Percentiles rank a stretch among this genome's conserved stretches.
phyloP scores from a whole-genome alignment of 2,797 vertebrate species.

The Rhodeus uyekii region DNA sequence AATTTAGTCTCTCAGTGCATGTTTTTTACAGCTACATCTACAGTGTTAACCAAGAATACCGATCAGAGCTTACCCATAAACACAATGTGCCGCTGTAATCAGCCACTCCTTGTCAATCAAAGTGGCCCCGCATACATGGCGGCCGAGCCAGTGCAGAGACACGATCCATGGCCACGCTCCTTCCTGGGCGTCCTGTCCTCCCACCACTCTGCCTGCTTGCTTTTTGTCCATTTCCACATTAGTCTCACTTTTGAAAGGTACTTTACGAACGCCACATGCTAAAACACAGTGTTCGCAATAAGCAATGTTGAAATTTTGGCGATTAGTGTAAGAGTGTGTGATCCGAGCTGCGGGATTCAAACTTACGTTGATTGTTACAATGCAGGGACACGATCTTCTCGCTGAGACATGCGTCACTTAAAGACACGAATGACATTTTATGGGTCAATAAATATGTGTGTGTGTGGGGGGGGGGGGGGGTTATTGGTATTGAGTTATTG shows the following conservation, averaged over 20 bases:
- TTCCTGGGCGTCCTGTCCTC: conserved; percentile 77
- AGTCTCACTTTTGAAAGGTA: background rate
- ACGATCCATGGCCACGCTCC: conserved; percentile 91
- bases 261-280: conserved; percentile 71
- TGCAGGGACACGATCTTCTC: conserved; percentile 74
- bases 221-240: background rate
- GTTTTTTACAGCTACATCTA: background rate
- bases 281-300: conserved; percentile 25
- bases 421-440: conserved; percentile 39
- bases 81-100: conserved; percentile 90
- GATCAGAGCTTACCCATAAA: conserved; percentile 81
- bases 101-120: conserved; percentile 85
- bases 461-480: too few relatives aligned
- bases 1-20: background rate
- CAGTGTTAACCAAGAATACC: background rate
- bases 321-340: background rate
- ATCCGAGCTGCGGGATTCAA: background rate
- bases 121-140: conserved; percentile 82
- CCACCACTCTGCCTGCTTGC: conserved; percentile 72
- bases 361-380: conserved; percentile 85
- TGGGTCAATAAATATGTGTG: background rate
- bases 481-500: too few relatives aligned
- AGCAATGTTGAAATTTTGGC: background rate
- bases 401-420: conserved; percentile 79
- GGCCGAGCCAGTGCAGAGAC: conserved; percentile 76